phyloP scores from a whole-genome alignment of 2,888 invertebrate species.

The Amiota communis region DNA sequence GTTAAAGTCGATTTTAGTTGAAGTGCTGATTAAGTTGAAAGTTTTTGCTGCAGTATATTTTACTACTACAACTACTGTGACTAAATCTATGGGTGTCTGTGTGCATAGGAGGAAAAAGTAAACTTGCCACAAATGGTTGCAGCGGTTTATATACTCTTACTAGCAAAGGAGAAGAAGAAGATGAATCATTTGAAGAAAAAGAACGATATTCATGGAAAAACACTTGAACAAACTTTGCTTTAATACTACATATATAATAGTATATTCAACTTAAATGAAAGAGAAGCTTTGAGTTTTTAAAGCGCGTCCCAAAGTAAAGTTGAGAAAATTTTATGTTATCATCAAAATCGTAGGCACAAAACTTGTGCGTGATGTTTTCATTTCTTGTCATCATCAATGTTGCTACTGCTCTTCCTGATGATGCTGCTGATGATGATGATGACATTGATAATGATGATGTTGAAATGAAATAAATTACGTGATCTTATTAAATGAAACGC shows the following conservation, averaged over 20 bases:
- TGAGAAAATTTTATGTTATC: no score
- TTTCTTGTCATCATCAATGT: neutral
- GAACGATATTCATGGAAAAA: no score
- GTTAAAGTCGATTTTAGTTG: neutral
- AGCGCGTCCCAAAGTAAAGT: neutral
- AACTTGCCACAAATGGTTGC: conserved; percentile 5
- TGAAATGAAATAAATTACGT: conserved; percentile 62
- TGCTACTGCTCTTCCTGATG: neutral
- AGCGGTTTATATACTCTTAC: no score
- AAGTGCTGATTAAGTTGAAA: conserved; percentile 19
- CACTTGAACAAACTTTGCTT: no score
- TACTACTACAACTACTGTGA: neutral
- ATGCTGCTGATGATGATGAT: neutral
- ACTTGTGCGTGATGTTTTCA: no score
- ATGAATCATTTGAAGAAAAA: no score
- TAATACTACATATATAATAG: no score
- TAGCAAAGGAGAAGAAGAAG: no score
- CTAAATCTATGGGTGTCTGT: no score
- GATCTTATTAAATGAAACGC: conserved; percentile 57
- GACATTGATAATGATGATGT: conserved; percentile 19
- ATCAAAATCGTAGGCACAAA: no score
- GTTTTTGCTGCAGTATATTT: neutral
- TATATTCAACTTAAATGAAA: no score
- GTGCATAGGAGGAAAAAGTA: neutral
- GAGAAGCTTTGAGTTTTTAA: neutral